These are phyloP conservation scores for Phymanthus crucifer DNA, from an alignment of 92 coral and sea anemone genomes.

Conservation along the genomic window DNA sequence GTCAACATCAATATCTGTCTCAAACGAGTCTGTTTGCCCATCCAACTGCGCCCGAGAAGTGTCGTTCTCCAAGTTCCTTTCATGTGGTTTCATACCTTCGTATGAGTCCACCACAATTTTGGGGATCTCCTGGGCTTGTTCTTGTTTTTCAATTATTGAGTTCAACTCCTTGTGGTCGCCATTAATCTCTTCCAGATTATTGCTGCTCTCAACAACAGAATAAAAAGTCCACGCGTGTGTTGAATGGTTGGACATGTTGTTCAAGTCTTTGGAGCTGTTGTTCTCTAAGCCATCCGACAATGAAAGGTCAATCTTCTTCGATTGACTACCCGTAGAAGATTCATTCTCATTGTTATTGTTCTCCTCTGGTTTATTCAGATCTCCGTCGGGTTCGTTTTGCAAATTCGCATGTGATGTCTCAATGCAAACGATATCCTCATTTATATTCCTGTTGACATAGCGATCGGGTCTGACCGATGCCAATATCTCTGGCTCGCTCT, in stretches of 20 bases:
- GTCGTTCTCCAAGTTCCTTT: neutral
- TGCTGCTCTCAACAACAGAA: slow-evolving; percentile 63
- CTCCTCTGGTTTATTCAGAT: neutral
- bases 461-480: neutral
- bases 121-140: slow-evolving; percentile 36
- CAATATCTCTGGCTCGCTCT: neutral
- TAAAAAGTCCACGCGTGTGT: slow-evolving; percentile 89
- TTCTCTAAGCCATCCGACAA: neutral
- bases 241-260: slow-evolving; percentile 18
- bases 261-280: neutral
- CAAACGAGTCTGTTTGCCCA: slow-evolving; percentile 44
- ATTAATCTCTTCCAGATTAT: slow-evolving; percentile 3
- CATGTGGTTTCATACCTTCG: slow-evolving; percentile 18
- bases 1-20: slow-evolving; percentile 85
- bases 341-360: neutral
- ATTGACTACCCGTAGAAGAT: neutral
- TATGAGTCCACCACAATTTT: slow-evolving; percentile 55
- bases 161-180: slow-evolving; percentile 11
- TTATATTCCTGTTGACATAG: neutral
- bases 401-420: slow-evolving; percentile 2
- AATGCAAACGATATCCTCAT: slow-evolving; percentile 10
- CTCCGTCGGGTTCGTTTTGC: slow-evolving; percentile 5
- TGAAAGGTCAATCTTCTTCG: neutral
- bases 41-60: neutral
- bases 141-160: neutral